phyloP scores from a whole-genome alignment of 2,888 invertebrate species.

The Apoda limacodes region DNA sequence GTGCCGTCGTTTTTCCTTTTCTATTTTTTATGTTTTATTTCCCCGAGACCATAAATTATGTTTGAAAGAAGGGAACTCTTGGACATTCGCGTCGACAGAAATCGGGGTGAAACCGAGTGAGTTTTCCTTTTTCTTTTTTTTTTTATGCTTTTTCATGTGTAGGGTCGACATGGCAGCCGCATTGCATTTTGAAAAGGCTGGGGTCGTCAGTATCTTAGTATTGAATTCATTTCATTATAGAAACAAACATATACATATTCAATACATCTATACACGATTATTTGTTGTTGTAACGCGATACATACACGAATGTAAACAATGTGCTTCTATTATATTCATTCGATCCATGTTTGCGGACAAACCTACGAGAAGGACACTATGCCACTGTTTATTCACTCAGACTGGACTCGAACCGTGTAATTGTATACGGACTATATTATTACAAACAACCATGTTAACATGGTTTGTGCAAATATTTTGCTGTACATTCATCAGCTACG shows the following conservation, averaged over 20 bases:
- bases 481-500: too few species aligned
- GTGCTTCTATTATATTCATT: constrained; percentile 67
- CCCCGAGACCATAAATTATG: constrained; percentile 71
- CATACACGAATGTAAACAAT: constrained; percentile 60
- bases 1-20: constrained; percentile 70
- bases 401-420: constrained; percentile 40
- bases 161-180: constrained; percentile 44
- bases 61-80: constrained; percentile 70
- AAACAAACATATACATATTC: constrained; percentile 22
- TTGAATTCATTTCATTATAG: too few species aligned
- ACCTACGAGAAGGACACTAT: constrained; percentile 54
- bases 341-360: constrained; percentile 59
- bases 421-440: too few species aligned
- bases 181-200: constrained; percentile 23
- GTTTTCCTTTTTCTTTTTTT: constrained; percentile 54
- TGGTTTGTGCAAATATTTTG: too few species aligned
- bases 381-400: constrained; percentile 43
- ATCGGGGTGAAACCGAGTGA: constrained; percentile 59
- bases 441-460: too few species aligned
- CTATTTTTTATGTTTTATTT: constrained; percentile 71
- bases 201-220: too few species aligned
- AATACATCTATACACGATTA: constrained; percentile 44
- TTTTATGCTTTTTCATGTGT: constrained; percentile 59
- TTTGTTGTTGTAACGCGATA: constrained; percentile 62
- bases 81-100: constrained; percentile 64